phyloP scores from a whole-genome alignment of 1,140 invertebrate species.

The Lasioglossum baleicum region DNA sequence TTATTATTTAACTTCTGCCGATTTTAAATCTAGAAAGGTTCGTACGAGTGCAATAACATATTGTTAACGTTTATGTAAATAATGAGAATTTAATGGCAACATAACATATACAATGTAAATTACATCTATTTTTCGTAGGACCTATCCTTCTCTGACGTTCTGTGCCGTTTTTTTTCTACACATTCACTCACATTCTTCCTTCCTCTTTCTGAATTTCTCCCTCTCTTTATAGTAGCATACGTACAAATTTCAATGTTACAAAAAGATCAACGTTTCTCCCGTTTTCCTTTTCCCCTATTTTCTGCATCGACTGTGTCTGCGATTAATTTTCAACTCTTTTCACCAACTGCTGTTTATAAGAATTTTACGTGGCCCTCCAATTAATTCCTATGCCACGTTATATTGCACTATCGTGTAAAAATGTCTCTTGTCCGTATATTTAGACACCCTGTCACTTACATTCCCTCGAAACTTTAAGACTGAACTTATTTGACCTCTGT shows the following conservation, averaged over 20 bases:
- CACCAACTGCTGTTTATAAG: constrained; percentile 9
- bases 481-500: background rate
- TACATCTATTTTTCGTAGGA: constrained; percentile 49
- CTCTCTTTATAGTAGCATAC: background rate
- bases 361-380: constrained; percentile 10
- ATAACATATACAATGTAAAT: constrained; percentile 66
- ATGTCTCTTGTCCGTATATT: constrained; percentile 4
- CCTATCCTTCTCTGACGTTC: constrained; percentile 15
- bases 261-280: background rate
- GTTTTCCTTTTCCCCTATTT: background rate
- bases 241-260: constrained; percentile 30
- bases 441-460: background rate
- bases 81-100: constrained; percentile 72
- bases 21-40: too few species aligned
- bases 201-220: background rate
- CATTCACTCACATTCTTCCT: constrained; percentile 1
- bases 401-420: constrained; percentile 39
- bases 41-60: too few species aligned
- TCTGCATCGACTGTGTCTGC: background rate
- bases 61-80: constrained; percentile 62
- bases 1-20: too few species aligned
- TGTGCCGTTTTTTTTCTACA: constrained; percentile 15
- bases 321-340: constrained; percentile 7
- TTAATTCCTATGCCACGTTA: background rate
- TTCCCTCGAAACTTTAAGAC: background rate